Conservation (phyloP, 2,797 vertebrate genomes). For the Adelosebastes latens region DNA sequence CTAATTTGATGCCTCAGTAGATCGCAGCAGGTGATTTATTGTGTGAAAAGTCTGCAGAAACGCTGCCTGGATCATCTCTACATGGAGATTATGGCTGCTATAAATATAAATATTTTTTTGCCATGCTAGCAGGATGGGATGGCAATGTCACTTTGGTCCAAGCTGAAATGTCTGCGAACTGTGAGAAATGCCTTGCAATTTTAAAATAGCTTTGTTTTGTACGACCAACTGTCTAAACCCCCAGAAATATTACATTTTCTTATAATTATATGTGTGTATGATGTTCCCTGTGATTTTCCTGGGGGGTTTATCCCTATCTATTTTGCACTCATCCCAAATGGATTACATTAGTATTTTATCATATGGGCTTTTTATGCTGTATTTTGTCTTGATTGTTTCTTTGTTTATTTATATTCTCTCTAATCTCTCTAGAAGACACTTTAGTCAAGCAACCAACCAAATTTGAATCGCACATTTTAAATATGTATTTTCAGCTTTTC, state of each 20-base stretch:
- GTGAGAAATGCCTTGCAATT: not conserved
- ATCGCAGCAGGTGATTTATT: slow-evolving; percentile 1
- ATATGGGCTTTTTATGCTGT: too few species aligned
- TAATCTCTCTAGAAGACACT: too few species aligned
- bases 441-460: too few species aligned
- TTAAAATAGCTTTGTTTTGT: not conserved
- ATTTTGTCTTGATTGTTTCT: too few species aligned
- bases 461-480: too few species aligned
- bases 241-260: not conserved
- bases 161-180: not conserved
- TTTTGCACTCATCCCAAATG: too few species aligned
- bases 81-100: not conserved
- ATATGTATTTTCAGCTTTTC: too few species aligned
- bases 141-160: not conserved
- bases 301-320: too few species aligned
- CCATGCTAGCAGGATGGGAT: not conserved
- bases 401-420: too few species aligned
- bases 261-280: not conserved
- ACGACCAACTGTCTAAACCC: not conserved
- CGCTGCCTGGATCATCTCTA: not conserved
- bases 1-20: slow-evolving; percentile 6
- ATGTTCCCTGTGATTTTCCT: too few species aligned
- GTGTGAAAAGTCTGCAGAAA: not conserved
- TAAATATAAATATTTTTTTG: not conserved
- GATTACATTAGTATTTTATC: too few species aligned